A percentile compares a stretch with the other conserved stretches of the same genome.
phyloP scores from a whole-genome alignment of 2,113 vertebrate species.

The Corythoichthys haematopterus region DNA sequence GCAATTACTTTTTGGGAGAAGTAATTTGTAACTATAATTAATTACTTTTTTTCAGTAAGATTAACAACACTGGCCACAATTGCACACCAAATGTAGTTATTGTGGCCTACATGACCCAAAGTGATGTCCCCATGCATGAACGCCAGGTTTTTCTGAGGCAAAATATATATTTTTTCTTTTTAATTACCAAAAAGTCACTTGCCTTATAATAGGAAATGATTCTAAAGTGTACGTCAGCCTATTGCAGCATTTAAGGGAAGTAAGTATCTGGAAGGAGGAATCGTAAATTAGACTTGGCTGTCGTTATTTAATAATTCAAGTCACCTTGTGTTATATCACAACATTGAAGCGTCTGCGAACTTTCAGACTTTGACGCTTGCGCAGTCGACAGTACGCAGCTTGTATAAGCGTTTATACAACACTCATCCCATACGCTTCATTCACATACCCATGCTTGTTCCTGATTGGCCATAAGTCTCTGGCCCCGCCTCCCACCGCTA shows the following conservation, averaged over 20 bases:
- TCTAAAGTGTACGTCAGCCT: neutral
- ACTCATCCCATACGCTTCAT: constrained; percentile 44
- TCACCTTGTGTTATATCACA: constrained; percentile 22
- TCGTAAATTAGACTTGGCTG: neutral
- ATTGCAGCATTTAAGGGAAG: neutral
- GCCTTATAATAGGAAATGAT: no score
- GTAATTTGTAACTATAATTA: no score
- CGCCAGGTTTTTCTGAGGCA: no score
- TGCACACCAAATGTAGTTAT: no score
- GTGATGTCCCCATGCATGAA: no score
- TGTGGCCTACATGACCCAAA: no score
- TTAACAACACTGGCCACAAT: no score
- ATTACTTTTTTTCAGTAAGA: no score
- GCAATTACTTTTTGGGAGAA: no score
- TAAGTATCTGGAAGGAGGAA: neutral
- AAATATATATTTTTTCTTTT: no score
- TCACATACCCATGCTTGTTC: constrained; percentile 46
- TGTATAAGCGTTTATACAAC: constrained; percentile 78
- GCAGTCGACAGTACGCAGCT: constrained; percentile 39
- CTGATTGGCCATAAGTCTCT: constrained; percentile 49
- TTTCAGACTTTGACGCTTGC: constrained; percentile 10
- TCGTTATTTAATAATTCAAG: neutral
- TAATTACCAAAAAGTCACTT: no score
- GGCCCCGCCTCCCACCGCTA: constrained; percentile 25
- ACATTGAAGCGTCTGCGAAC: constrained; percentile 7